These are phyloP conservation scores for Egretta garzetta DNA, from an alignment of 2,113 vertebrate genomes.

Conservation along the genomic window DNA sequence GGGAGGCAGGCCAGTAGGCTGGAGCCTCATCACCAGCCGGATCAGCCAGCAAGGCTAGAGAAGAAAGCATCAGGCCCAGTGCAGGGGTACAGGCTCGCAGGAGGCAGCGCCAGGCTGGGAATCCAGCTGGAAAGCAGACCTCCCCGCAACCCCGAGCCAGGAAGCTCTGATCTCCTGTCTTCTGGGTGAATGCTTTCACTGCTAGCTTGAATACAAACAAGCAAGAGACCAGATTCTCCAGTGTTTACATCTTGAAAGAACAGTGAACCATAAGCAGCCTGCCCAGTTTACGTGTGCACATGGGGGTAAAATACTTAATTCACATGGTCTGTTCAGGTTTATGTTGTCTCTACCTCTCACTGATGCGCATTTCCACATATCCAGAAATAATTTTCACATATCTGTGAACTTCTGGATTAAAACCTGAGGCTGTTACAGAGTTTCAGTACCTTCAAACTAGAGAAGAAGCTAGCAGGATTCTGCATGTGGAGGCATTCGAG, in stretches of 20 bases:
- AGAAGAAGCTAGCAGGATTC: not conserved
- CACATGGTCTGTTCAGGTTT: not conserved
- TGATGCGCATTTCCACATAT: not conserved
- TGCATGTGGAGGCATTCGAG: not conserved
- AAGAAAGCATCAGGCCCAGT: not conserved
- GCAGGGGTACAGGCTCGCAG: fast-evolving
- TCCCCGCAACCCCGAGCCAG: not conserved
- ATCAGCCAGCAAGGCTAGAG: not conserved
- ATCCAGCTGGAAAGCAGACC: not conserved
- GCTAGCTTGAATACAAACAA: constrained; percentile 4
- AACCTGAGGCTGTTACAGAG: not conserved
- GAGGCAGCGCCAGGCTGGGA: not conserved
- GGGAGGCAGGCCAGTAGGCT: fast-evolving
- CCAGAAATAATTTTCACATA: not conserved
- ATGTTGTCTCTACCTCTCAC: not conserved
- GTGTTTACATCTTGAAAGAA: constrained; percentile 1
- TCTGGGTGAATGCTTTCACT: not conserved
- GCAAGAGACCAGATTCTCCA: not conserved
- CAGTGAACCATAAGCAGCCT: not conserved
- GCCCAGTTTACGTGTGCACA: not conserved
- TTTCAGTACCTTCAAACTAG: not conserved
- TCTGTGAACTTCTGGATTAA: not conserved
- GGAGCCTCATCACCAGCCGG: not conserved
- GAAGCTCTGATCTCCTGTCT: not conserved
- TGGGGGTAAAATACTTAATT: not conserved